phyloP scores from a whole-genome alignment of 2,797 vertebrate genomes.

The Lophius americanus region DNA sequence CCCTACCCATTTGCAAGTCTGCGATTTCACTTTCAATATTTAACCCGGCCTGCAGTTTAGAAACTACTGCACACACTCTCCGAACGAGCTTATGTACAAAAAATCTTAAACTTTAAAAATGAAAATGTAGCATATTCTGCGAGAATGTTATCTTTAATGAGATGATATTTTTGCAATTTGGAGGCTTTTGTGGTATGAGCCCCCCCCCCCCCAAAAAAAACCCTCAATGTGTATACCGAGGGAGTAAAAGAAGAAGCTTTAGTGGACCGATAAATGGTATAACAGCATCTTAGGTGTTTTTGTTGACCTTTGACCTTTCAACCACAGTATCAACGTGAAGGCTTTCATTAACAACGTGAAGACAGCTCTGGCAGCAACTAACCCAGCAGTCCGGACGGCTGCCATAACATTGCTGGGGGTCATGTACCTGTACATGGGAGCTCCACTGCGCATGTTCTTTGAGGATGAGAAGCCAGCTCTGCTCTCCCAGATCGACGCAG shows the following conservation, averaged over 20 bases:
- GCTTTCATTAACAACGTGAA: conserved; percentile 98
- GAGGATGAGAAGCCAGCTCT: conserved; percentile 98
- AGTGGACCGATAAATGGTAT: neutral
- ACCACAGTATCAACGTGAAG: conserved; percentile 92
- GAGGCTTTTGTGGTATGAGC: too few species aligned
- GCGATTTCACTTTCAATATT: too few species aligned
- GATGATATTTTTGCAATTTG: too few species aligned
- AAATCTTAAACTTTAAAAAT: too few species aligned
- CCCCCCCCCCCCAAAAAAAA: too few species aligned
- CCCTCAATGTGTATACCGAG: too few species aligned
- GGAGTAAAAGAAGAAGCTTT: neutral
- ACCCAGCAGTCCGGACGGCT: conserved; percentile 93
- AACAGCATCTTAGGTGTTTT: neutral
- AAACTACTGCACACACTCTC: too few species aligned
- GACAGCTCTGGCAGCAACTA: conserved; percentile 95
- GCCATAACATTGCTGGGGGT: conserved; percentile 94
- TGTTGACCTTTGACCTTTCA: conserved; percentile 13
- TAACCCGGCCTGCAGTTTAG: too few species aligned
- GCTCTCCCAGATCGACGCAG: conserved; percentile 93
- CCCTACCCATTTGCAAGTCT: too few species aligned
- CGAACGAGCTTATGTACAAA: too few species aligned
- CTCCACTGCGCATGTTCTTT: conserved; percentile 95
- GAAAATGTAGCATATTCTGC: too few species aligned
- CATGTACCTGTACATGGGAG: conserved; percentile 96
- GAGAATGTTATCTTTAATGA: too few species aligned